phyloP scores from a whole-genome alignment of 2,888 invertebrate genomes.

The Agrotis exclamationis region DNA sequence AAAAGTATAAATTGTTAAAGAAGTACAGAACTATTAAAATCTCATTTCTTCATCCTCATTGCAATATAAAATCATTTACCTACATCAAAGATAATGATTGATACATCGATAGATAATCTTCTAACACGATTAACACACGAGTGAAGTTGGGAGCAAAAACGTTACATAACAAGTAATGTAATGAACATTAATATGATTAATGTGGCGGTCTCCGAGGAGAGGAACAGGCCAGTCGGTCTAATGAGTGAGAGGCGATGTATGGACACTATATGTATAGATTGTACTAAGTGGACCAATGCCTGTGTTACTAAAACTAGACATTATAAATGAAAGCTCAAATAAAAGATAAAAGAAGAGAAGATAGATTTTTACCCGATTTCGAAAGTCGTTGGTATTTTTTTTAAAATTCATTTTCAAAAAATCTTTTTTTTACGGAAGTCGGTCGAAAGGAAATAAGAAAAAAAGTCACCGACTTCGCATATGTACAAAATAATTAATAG shows the following conservation, averaged over 20 bases:
- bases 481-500: too few relatives aligned
- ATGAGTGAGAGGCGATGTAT: slow-evolving; percentile 4
- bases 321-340: background rate
- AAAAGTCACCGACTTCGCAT: too few relatives aligned
- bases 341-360: too few relatives aligned
- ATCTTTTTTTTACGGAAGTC: too few relatives aligned
- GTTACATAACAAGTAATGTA: slow-evolving; percentile 38
- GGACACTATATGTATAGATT: background rate
- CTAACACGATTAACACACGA: slow-evolving; percentile 24
- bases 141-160: slow-evolving; percentile 22
- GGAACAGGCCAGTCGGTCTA: slow-evolving; percentile 15
- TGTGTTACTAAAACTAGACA: background rate
- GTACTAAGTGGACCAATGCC: background rate
- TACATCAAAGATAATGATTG: slow-evolving; percentile 39
- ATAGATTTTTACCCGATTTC: background rate
- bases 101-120: slow-evolving; percentile 32
- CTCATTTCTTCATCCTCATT: background rate
- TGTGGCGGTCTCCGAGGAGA: background rate
- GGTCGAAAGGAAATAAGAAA: too few relatives aligned
- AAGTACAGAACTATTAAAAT: background rate
- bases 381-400: too few relatives aligned
- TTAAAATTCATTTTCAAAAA: too few relatives aligned
- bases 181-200: slow-evolving; percentile 45
- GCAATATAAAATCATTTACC: slow-evolving; percentile 10
- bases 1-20: too few relatives aligned